Conservation (phyloP, 2,888 invertebrate genomes). For the Blastobasis lacticolella region DNA sequence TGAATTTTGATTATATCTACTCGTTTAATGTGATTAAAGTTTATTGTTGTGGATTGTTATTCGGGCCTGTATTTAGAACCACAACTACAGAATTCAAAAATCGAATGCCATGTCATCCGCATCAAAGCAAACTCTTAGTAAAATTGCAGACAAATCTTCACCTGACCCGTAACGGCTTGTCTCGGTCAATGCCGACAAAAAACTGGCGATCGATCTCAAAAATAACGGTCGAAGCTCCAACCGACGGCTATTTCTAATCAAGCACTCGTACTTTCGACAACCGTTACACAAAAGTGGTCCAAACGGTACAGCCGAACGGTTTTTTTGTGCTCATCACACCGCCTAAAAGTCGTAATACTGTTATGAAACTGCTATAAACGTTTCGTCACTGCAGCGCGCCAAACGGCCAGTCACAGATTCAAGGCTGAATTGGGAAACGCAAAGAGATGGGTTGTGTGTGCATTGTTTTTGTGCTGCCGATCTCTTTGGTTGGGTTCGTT, state of each 20-base stretch:
- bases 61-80: no score
- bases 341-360: constrained; percentile 62
- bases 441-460: constrained; percentile 4
- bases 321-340: constrained; percentile 51
- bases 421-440: constrained; percentile 37
- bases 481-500: no score
- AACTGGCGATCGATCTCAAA: constrained; percentile 8
- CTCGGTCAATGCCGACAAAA: constrained; percentile 23
- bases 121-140: no score
- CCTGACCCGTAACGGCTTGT: constrained; percentile 1
- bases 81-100: no score
- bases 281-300: constrained; percentile 68
- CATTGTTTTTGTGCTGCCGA: no score
- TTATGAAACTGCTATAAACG: constrained; percentile 58
- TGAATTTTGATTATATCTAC: no score
- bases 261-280: constrained; percentile 48
- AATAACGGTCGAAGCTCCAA: constrained; percentile 40
- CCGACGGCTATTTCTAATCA: constrained; percentile 64
- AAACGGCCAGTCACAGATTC: constrained; percentile 15
- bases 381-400: constrained; percentile 42
- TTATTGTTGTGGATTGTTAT: no score
- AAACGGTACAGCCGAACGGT: constrained; percentile 63
- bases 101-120: no score
- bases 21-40: no score
- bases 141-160: no score